Evolutionary conservation across 2,113 vertebrate genomes (phyloP).

Genomic region (Theristicus caerulescens): DNA sequence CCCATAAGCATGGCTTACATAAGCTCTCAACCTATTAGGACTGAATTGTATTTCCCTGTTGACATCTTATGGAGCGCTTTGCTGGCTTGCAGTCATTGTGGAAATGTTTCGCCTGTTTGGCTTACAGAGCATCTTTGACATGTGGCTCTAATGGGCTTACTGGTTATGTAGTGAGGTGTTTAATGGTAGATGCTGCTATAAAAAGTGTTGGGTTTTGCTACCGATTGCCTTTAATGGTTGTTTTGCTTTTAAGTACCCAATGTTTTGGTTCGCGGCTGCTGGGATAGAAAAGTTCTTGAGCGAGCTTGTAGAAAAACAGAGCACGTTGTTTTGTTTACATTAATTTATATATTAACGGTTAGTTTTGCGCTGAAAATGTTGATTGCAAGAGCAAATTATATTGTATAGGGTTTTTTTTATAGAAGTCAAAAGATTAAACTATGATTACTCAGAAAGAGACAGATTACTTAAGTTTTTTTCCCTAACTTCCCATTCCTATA

Average conservation of each 20-base stretch:
- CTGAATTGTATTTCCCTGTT: slow-evolving; percentile 59
- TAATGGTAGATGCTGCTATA: slow-evolving; percentile 12
- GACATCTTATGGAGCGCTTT: slow-evolving; percentile 47
- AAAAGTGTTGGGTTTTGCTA: background rate
- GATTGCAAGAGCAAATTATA: background rate
- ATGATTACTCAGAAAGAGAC: background rate
- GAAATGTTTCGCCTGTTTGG: slow-evolving; percentile 23
- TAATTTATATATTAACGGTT: background rate
- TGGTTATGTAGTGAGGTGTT: slow-evolving; percentile 44
- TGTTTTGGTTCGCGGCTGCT: background rate
- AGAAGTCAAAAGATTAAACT: background rate
- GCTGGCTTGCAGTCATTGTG: slow-evolving; percentile 33
- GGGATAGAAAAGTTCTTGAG: background rate
- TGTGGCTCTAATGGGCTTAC: slow-evolving; percentile 38
- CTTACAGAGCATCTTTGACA: slow-evolving; percentile 36
- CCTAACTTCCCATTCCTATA: background rate
- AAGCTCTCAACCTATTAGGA: slow-evolving; percentile 53
- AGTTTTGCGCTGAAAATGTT: background rate
- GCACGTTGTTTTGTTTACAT: background rate
- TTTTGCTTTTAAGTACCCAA: background rate
- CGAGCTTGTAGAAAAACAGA: background rate
- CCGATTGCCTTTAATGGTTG: background rate
- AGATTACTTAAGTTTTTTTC: background rate
- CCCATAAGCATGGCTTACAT: slow-evolving; percentile 31
- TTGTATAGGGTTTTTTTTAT: background rate